A percentile compares a stretch with the other conserved stretches of the same genome.
These are phyloP conservation scores for Ceratosolen fusciceps DNA, from an alignment of 1,140 invertebrate species.

Conservation along the genomic window DNA sequence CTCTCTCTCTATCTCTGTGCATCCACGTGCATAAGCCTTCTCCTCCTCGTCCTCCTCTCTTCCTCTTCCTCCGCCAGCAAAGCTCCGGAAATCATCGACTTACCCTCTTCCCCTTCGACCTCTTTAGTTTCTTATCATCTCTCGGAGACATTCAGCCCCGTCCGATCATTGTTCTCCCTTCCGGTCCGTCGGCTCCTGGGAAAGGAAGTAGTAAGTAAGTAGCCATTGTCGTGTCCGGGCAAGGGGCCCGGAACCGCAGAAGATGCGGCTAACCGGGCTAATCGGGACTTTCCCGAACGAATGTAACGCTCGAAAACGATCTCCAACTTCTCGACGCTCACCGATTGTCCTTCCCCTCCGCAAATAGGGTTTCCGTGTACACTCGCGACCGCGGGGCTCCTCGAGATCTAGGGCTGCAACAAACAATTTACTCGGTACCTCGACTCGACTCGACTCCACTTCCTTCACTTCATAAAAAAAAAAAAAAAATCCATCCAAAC, in stretches of 20 bases:
- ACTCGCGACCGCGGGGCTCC: neutral
- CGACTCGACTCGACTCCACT: no score
- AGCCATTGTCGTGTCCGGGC: no score
- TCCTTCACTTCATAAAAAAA: no score
- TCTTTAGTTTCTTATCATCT: neutral
- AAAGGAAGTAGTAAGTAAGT: no score
- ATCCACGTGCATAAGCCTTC: no score
- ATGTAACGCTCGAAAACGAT: neutral
- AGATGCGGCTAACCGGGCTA: neutral
- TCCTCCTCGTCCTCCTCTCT: neutral
- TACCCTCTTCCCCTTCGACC: neutral
- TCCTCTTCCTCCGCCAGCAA: neutral
- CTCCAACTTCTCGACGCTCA: neutral
- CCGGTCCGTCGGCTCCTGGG: neutral
- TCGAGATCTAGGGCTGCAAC: neutral
- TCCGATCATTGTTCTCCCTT: neutral
- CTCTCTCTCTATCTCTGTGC: neutral
- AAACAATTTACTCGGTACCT: neutral
- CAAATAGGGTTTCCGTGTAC: conserved; percentile 6
- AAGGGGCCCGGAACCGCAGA: neutral
- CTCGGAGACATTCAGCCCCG: neutral
- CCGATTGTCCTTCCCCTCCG: neutral
- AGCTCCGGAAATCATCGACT: neutral
- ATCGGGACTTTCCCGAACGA: no score
- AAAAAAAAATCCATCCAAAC: no score